Evolutionary conservation across 2,888 invertebrate genomes (phyloP).

Genomic region (Protonemura montana): DNA sequence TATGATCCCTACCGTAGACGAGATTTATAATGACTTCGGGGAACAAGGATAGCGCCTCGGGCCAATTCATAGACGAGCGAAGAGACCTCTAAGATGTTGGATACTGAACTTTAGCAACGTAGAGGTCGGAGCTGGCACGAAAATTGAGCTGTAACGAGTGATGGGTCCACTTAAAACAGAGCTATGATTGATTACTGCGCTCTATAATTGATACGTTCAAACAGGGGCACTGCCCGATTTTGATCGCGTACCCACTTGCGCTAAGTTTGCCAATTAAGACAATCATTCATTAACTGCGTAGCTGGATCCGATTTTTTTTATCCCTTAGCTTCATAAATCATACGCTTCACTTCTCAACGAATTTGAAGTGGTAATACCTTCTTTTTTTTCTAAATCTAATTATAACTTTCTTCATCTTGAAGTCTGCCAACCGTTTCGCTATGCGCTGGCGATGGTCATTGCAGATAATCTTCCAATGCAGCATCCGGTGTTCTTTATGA

Average conservation of each 20-base stretch:
- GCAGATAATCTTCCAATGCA: not conserved
- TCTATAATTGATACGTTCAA: not conserved
- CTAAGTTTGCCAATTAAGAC: not conserved
- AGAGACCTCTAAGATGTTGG: not conserved
- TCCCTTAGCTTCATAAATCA: no score
- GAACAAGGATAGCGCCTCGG: not conserved
- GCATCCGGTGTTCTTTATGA: not conserved
- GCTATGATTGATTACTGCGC: not conserved
- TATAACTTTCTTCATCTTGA: no score
- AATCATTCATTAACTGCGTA: not conserved
- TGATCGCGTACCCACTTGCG: not conserved
- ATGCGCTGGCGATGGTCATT: not conserved
- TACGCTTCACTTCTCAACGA: no score
- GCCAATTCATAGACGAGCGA: not conserved
- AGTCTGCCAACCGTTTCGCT: no score
- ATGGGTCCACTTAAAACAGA: not conserved
- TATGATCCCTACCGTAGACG: not conserved
- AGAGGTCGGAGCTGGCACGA: not conserved
- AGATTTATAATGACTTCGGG: constrained; percentile 9
- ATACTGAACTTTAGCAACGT: not conserved
- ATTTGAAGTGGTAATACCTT: no score
- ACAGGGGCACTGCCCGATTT: not conserved
- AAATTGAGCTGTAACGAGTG: not conserved
- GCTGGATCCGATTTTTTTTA: no score
- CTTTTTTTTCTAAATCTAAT: no score